phyloP scores from a whole-genome alignment of 30 jellyfish, hydroid and myxozoan species.

The Aurelia aurita region DNA sequence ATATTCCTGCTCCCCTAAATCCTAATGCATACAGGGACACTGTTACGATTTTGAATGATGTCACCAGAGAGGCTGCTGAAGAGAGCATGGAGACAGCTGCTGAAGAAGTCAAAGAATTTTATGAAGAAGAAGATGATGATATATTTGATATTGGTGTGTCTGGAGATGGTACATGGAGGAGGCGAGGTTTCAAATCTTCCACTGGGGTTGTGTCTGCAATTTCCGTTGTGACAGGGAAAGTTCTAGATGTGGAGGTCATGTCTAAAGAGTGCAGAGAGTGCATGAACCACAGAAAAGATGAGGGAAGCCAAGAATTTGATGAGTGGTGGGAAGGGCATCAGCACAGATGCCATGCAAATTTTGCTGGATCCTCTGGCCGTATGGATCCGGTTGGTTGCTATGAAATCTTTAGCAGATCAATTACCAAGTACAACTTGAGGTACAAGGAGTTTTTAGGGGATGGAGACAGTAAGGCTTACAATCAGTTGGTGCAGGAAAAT shows the following conservation, averaged over 20 bases:
- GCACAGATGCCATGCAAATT: conserved; percentile 4
- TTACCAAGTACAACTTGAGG: no score
- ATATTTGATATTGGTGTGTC: not conserved
- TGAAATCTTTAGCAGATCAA: no score
- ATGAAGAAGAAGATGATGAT: not conserved
- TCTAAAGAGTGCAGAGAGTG: no score
- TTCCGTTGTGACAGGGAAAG: not conserved
- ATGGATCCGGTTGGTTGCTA: conserved; percentile 6
- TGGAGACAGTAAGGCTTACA: conserved; percentile 19
- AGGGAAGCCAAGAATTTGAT: no score
- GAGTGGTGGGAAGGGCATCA: no score
- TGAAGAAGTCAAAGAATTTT: not conserved
- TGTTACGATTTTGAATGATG: not conserved
- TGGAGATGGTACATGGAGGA: no score
- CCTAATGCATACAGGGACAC: not conserved
- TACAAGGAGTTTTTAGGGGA: conserved; percentile 7
- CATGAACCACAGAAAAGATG: no score
- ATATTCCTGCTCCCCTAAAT: conserved; percentile 10
- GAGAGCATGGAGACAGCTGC: conserved; percentile 14
- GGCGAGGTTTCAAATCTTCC: no score
- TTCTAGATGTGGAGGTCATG: not conserved
- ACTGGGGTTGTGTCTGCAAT: no score
- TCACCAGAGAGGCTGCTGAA: conserved; percentile 1
- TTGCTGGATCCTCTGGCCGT: not conserved
- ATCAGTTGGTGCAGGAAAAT: no score